Percentiles rank a stretch among this genome's conserved stretches.
These are phyloP conservation scores for Cryptotermes secundus DNA, from an alignment of 1,140 invertebrate species.

Conservation along the genomic window DNA sequence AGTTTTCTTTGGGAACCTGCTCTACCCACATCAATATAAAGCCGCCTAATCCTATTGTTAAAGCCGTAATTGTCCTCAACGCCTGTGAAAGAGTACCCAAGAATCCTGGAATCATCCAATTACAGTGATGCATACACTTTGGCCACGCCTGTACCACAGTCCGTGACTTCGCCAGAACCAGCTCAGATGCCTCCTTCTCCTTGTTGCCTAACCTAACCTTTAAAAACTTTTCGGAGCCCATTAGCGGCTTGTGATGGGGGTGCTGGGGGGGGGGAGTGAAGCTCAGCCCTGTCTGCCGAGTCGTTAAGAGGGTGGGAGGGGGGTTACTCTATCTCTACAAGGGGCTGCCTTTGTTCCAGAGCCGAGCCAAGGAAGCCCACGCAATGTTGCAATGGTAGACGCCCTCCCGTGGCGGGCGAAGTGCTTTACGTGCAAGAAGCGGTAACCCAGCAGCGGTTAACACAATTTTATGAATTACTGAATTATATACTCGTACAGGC, in stretches of 20 bases:
- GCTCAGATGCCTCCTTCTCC: background rate
- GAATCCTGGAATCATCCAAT: background rate
- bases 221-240: conserved; percentile 27
- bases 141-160: conserved; percentile 10
- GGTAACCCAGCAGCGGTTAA: background rate
- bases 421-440: background rate
- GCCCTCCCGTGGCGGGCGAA: background rate
- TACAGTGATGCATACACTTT: conserved; percentile 21
- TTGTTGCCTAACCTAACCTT: conserved; percentile 22
- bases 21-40: background rate
- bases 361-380: background rate
- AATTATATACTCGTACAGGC: too few species aligned
- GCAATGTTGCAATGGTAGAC: background rate
- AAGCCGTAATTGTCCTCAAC: background rate
- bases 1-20: too few species aligned
- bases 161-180: background rate
- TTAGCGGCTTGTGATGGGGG: conserved; percentile 1
- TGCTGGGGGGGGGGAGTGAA: background rate
- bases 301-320: conserved; percentile 3
- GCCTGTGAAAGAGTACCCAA: background rate
- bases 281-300: background rate
- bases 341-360: background rate
- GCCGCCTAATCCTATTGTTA: background rate
- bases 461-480: background rate
- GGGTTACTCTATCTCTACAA: conserved; percentile 1